Base-by-base conservation (phyloP, 2,888 invertebrate species). In the Chrysotoxum bicinctum region DNA sequence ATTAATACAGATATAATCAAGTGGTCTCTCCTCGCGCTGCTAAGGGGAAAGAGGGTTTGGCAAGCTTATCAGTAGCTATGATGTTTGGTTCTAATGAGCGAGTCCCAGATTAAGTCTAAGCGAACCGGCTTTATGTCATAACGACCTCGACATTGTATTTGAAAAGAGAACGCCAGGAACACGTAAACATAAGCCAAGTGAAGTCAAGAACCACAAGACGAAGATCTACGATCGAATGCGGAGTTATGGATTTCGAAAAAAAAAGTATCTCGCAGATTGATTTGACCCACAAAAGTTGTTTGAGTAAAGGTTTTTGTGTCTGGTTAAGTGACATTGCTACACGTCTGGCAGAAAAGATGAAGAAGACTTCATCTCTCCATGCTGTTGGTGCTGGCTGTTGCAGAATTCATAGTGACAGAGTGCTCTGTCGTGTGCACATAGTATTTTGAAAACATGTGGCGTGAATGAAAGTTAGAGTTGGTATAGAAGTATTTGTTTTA, bases 301-400 rank as follows among this genome's bases (percentile, higher is more conserved):
- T 78, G 19, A 40, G 45, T n/a, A 56, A 40, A 68, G 45, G 54
- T 45, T 60, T 68, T 69, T 68, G 54, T 26, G 77, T 78, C 77
- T 82, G 66, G 60, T 52, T 30, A 60, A 75, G 75, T 84, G 84
- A 84, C 84, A 80, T 32, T 79, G 26, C 62, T 74, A 32, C 74
- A 70, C 58, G 68, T 78, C 74, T 69, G 69, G 35, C 16, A 2
- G 32, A 23, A 23, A 32, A 48, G 32, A 35, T 66, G 32, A 66
- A 66, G 66, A 66, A 66, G 66, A 35, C 66, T 66, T 66, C 48
- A 48, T 40, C 7, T n/a, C 3, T 26, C n/a, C 12, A 10, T 60
- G 23, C 16, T 1, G 23, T 19, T 3, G 35, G 8, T 14, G 16
- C 16, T 30, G 14, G 35, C 5, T 62, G 2, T n/a, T 1, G 26